phyloP scores from a whole-genome alignment of 1,140 invertebrate genomes.

The Bombus vancouverensis region DNA sequence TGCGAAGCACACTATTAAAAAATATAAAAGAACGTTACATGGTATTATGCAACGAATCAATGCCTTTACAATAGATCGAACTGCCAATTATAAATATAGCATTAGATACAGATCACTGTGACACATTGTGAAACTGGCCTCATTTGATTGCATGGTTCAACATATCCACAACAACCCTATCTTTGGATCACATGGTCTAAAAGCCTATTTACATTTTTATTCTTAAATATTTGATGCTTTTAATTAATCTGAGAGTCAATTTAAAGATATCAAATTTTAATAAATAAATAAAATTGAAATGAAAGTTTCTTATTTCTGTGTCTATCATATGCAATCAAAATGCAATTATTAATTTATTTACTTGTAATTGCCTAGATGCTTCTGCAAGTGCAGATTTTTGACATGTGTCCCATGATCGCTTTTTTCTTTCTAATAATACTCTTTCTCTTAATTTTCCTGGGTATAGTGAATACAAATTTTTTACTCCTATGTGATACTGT shows the following conservation, averaged over 20 bases:
- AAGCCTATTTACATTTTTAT: constrained; percentile 61
- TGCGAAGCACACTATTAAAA: constrained; percentile 5
- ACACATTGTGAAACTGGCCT: constrained; percentile 79
- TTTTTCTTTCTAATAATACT: constrained; percentile 91
- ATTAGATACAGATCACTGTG: constrained; percentile 67
- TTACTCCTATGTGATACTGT: constrained; percentile 92
- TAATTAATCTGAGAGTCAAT: not conserved
- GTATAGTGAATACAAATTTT: constrained; percentile 94
- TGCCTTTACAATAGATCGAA: constrained; percentile 74
- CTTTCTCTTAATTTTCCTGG: constrained; percentile 92
- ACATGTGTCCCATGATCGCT: constrained; percentile 92
- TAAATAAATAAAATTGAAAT: not conserved
- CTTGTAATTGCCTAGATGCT: constrained; percentile 88
- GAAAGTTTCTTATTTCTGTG: not conserved
- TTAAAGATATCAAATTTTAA: not conserved
- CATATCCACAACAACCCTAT: constrained; percentile 69
- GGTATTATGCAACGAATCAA: constrained; percentile 66
- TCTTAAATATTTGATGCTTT: constrained; percentile 13
- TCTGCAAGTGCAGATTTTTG: constrained; percentile 92
- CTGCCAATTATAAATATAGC: constrained; percentile 82
- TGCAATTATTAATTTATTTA: constrained; percentile 59
- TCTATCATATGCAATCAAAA: not conserved
- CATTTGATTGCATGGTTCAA: constrained; percentile 74
- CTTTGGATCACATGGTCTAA: constrained; percentile 73
- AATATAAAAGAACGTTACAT: constrained; percentile 39